phyloP scores from a whole-genome alignment of 35 echinoderm and acorn worm species.

The Lytechinus pictus region DNA sequence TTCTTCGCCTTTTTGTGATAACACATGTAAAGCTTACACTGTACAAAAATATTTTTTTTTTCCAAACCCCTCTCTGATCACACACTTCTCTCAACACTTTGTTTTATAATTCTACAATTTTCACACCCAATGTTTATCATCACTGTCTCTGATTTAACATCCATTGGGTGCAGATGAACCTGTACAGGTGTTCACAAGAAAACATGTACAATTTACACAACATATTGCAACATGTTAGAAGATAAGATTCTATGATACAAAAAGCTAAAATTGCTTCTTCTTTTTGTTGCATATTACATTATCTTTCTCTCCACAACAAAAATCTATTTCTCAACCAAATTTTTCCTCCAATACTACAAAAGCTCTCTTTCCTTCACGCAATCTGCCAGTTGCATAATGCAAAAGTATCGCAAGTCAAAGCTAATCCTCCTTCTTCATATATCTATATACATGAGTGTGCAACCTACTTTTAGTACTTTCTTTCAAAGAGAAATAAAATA shows the following conservation, averaged over 20 bases:
- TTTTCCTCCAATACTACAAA: neutral
- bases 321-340: neutral
- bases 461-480: conserved; percentile 18
- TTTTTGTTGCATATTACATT: neutral
- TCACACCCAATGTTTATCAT: neutral
- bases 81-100: neutral
- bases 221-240: conserved; percentile 12
- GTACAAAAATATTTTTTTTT: conserved; percentile 6
- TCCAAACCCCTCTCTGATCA: neutral
- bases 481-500: neutral
- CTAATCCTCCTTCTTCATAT: neutral
- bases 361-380: neutral
- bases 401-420: neutral
- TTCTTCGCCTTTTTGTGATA: neutral
- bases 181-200: neutral
- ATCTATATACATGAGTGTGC: neutral
- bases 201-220: conserved; percentile 13
- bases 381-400: neutral
- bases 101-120: neutral
- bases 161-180: conserved; percentile 8
- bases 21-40: neutral
- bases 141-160: neutral
- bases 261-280: neutral
- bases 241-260: neutral
- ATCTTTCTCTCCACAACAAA: neutral